Evolutionary conservation across 1,140 invertebrate genomes (phyloP), one percentile per base, ranked within the genome.

Genomic region (Asobara japonica): DNA sequence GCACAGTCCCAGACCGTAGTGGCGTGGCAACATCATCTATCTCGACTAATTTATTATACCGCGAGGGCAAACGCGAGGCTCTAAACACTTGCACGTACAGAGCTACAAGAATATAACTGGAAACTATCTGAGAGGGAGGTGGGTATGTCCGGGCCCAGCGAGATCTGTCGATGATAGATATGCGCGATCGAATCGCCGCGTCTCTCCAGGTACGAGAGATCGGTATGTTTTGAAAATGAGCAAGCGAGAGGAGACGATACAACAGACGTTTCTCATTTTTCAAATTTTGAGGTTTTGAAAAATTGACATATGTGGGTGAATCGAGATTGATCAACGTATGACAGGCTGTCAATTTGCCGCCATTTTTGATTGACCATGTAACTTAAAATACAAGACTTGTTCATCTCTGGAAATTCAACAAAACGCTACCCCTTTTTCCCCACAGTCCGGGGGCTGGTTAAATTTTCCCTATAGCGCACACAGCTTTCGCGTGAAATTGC

Each of bases 11-110:
- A 82, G 78, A 79, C 78, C 78, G 78, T 81, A 79, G 83, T 85
- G 84, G 84, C 83, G 83, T 87, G 83, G 86, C 83, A 84, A 87
- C 86, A 87, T 87, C 86, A 86, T 87, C 84, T 86, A 87, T 87
- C 84, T 86, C 79, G 83, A 85, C 86, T 87, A 87, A 87, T 87
- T 86, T 87, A 87, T 87, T 85, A 86, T 86, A 78, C 77, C 82
- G 78, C 77, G 79, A 77, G 73, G 72, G 74, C 71, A 61, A 67
- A 41, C 65, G 64, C 65, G 29, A 30, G 38, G 16, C 62, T 66
- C 45, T 22, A 45, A 64, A 41, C 45, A 64, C 62, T 71, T 29
- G 33, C 36, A 31, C n/a, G 31, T 62, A 33, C 48, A 60, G 20
- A 10, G 56, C 27, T 30, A 62, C 56, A 62, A 41, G 68, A 64